Conservation (phyloP, 2,113 vertebrate species). For the Megaceryle torquata region DNA sequence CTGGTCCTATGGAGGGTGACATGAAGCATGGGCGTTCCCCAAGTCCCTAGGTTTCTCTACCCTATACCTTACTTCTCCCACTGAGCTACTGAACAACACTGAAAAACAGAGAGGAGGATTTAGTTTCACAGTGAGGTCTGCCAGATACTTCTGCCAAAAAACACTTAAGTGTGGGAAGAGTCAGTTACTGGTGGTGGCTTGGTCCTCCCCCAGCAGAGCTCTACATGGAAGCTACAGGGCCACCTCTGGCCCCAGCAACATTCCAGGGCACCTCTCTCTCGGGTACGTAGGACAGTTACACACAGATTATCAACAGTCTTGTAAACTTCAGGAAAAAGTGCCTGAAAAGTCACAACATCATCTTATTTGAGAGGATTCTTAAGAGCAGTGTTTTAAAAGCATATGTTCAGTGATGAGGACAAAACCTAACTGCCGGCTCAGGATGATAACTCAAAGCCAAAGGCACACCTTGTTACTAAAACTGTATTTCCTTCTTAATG, state of each 20-base stretch:
- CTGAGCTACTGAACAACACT: background rate
- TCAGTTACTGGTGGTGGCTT: background rate
- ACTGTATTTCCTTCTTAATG: background rate
- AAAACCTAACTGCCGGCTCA: background rate
- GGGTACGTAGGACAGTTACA: background rate
- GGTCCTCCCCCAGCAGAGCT: background rate
- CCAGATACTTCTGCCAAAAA: background rate
- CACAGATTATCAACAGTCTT: rapidly evolving
- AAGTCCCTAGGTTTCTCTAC: background rate
- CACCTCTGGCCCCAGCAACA: background rate
- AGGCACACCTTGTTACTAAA: background rate
- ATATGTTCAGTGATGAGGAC: background rate
- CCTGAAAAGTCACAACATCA: background rate
- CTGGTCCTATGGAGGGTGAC: background rate
- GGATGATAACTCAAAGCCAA: background rate
- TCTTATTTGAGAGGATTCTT: background rate
- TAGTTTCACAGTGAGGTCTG: background rate
- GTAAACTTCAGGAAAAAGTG: background rate
- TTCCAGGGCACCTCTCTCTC: background rate
- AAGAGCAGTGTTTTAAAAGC: background rate
- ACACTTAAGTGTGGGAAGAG: background rate
- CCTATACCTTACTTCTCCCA: background rate
- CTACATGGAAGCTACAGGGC: background rate
- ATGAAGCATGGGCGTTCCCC: background rate
- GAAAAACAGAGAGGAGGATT: background rate